phyloP scores from a whole-genome alignment of 2,888 invertebrate genomes.

The Protodeltote pygarga region DNA sequence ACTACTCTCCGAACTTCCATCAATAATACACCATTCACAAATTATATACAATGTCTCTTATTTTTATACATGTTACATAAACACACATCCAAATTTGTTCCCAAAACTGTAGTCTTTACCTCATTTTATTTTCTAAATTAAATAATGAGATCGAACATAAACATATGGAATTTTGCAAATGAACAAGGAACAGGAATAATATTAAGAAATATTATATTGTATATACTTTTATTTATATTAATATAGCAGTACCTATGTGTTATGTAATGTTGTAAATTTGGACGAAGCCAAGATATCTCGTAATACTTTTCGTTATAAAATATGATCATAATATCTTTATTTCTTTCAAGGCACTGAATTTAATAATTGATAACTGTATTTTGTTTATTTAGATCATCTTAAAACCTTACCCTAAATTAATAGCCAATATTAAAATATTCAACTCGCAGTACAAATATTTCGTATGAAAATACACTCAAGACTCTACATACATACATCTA shows the following conservation, averaged over 20 bases:
- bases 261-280: conserved; percentile 60
- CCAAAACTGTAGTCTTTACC: conserved; percentile 86
- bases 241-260: conserved; percentile 55
- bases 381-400: conserved; percentile 75
- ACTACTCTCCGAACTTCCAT: conserved; percentile 65
- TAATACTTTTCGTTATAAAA: conserved; percentile 71
- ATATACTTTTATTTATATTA: conserved; percentile 51
- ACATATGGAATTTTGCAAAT: conserved; percentile 78
- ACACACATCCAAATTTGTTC: conserved; percentile 86
- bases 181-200: conserved; percentile 61
- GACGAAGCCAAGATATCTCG: conserved; percentile 62
- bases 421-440: conserved; percentile 85
- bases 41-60: conserved; percentile 82
- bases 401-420: conserved; percentile 79
- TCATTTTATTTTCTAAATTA: conserved; percentile 86
- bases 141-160: conserved; percentile 86
- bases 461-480: conserved; percentile 84
- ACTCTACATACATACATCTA: conserved; percentile 83
- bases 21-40: conserved; percentile 84
- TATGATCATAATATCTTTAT: conserved; percentile 74
- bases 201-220: conserved; percentile 54
- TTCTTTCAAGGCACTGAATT: conserved; percentile 82
- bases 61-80: conserved; percentile 82
- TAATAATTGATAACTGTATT: conserved; percentile 80
- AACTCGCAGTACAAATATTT: conserved; percentile 80